Evolutionary conservation across 2,113 vertebrate genomes (phyloP).

Genomic region (Proteles cristata): DNA sequence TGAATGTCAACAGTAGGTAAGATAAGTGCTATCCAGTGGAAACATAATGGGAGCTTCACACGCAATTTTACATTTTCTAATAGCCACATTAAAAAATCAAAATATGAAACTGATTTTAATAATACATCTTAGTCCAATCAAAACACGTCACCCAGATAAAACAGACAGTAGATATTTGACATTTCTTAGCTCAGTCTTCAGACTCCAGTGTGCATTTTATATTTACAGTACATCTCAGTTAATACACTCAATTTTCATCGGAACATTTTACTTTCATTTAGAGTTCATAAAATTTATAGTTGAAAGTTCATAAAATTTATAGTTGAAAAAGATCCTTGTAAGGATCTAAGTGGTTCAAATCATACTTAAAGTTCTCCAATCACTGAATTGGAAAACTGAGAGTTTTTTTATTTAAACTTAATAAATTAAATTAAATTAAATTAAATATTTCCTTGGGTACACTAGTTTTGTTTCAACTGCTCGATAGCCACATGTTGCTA

Average conservation of each 20-base stretch:
- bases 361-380: background rate
- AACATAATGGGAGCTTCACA: background rate
- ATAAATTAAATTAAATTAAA: background rate
- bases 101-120: constrained; percentile 16
- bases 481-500: background rate
- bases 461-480: background rate
- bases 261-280: constrained; percentile 35
- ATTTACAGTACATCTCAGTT: background rate
- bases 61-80: constrained; percentile 41
- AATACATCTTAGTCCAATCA: background rate
- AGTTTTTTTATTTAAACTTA: constrained; percentile 32
- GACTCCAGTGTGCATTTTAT: constrained; percentile 2
- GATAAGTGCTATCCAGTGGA: background rate
- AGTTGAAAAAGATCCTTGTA: constrained; percentile 18
- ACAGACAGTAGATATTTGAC: background rate
- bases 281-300: background rate
- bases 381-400: background rate
- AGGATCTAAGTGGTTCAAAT: background rate
- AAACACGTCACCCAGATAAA: background rate
- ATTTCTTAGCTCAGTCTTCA: constrained; percentile 28
- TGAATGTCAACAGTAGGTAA: background rate
- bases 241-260: constrained; percentile 26
- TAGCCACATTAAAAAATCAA: constrained; percentile 17
- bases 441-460: background rate
- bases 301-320: constrained; percentile 27